Evolutionary conservation across 2,888 invertebrate species (phyloP).

Genomic region (Sinhomidia bicolor): DNA sequence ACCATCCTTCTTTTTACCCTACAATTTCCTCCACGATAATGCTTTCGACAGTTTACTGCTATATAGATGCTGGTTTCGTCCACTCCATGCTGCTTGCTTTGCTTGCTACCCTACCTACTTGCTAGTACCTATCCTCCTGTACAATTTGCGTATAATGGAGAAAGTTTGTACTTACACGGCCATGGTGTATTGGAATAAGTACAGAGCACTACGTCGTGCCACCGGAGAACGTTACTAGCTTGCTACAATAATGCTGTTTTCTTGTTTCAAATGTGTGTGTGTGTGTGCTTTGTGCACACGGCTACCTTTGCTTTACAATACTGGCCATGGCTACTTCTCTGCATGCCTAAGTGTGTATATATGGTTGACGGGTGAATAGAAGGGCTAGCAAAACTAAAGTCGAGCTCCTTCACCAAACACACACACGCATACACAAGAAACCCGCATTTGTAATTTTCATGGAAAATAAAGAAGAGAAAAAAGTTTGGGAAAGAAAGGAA

Average conservation of each 20-base stretch:
- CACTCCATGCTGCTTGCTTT: neutral
- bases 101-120: neutral
- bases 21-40: slow-evolving; percentile 12
- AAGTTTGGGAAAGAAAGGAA: slow-evolving; percentile 17
- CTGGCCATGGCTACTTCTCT: neutral
- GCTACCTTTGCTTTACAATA: neutral
- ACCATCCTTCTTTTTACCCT: slow-evolving; percentile 23
- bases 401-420: neutral
- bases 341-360: neutral
- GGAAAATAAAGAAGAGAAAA: slow-evolving; percentile 18
- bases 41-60: slow-evolving; percentile 10
- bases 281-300: no score
- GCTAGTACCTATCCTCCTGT: no score
- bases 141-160: neutral
- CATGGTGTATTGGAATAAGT: no score
- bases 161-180: neutral
- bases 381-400: neutral
- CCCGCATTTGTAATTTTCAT: slow-evolving; percentile 56
- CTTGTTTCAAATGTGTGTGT: neutral
- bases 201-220: no score
- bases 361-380: neutral
- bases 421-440: no score
- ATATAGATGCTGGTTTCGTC: neutral
- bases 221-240: neutral
- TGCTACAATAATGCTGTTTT: neutral